Evolutionary conservation across 2,888 invertebrate species (phyloP).

Genomic region (Petrolisthes cinctipes): DNA sequence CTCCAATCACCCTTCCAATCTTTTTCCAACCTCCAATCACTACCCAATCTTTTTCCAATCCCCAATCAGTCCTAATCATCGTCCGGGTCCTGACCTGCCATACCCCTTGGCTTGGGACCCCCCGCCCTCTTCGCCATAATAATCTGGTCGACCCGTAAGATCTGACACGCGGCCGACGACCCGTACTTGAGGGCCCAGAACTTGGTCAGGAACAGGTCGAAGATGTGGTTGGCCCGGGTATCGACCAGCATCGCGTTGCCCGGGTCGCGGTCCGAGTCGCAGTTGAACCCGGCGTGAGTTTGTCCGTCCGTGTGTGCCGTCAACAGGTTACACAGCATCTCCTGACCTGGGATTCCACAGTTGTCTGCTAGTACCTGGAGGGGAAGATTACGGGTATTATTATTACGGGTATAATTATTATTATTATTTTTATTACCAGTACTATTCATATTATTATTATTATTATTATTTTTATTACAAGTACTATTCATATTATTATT

Average conservation of each 20-base stretch:
- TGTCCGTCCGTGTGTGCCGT: slow-evolving; percentile 93
- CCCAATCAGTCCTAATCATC: slow-evolving; percentile 45
- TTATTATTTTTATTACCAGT: no score
- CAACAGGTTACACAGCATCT: slow-evolving; percentile 88
- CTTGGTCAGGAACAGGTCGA: slow-evolving; percentile 88
- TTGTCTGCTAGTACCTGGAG: slow-evolving; percentile 89
- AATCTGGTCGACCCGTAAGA: slow-evolving; percentile 95
- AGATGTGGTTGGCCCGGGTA: slow-evolving; percentile 81
- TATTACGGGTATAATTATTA: no score
- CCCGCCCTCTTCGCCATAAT: slow-evolving; percentile 98
- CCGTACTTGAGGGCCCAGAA: slow-evolving; percentile 97
- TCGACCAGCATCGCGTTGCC: slow-evolving; percentile 75
- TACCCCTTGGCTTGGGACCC: slow-evolving; percentile 82
- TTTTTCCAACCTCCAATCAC: no score
- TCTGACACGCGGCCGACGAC: slow-evolving; percentile 88
- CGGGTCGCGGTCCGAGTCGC: slow-evolving; percentile 57
- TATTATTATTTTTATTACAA: no score
- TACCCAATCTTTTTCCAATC: neutral
- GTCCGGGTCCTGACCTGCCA: slow-evolving; percentile 63
- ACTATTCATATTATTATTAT: no score
- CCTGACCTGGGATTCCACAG: slow-evolving; percentile 89
- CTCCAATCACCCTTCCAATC: no score
- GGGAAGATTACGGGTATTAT: neutral
- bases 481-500: no score
- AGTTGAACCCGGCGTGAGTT: slow-evolving; percentile 84